Evolutionary conservation across 2,797 vertebrate genomes (phyloP), one percentile per base, ranked within the genome.

Genomic region (Cynodonichthys magdalenae): DNA sequence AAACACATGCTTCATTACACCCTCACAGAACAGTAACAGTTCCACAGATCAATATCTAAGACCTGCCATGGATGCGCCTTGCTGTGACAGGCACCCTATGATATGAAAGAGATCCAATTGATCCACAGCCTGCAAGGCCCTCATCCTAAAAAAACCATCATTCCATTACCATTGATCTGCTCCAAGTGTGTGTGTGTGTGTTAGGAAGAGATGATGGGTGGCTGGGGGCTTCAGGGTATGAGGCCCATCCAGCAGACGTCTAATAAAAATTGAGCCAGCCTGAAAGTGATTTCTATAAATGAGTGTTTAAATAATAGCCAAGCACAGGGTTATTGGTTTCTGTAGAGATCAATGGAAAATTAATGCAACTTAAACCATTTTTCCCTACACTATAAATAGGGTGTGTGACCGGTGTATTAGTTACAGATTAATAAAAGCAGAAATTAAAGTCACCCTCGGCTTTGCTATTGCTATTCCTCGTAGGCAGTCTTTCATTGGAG

Each of bases 111-210:
- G 91, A 90, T 93, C 90, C 93, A 93, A 97, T 98, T 95, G 95
- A 96, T 97, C 94, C 92, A 92, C 93, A 92, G 94, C 92, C 87
- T 87, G 84, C 95, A 53, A 92, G 93, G 90, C 90, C 89, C 93
- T 94, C 94, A 93, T 96, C 95, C 94, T 95, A 94, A 94, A 95
- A 93, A 94, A 92, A 93, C 93, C 88, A 92, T 96, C 96, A 96
- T 96, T 96, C 93, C 93, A 91, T 96, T 96, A 95, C 89, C 93
- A 97, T 97, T 94, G 95, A 97, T 96, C 93, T 82, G 78, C 51
- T 76, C 29, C 42, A 52, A 57, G 71, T 64, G 58, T 74, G 63
- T 71, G 39, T 69, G 48, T 72, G 55, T 71, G 57, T 72, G 56
- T 59, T 69, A 44, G 69, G 17, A 67, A 51, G 73, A 14, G 42